Evolutionary conservation across 2,888 invertebrate species (phyloP).

Genomic region (Leucophora obtusa): DNA sequence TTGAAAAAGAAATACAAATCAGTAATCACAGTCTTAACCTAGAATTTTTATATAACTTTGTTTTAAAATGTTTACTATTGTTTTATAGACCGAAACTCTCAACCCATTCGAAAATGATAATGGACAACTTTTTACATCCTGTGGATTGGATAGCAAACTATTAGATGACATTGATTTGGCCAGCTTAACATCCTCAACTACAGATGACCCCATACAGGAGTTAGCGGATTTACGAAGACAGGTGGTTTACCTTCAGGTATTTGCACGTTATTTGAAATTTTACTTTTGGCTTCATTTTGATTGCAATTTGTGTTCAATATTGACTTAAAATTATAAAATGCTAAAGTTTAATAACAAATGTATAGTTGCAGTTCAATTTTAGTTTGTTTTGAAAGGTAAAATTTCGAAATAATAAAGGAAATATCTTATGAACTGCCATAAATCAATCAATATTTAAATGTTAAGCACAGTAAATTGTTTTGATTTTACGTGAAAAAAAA

Average conservation of each 20-base stretch:
- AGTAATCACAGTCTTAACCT: neutral
- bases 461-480: too few relatives aligned
- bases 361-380: conserved; percentile 61
- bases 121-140: conserved; percentile 82
- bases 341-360: conserved; percentile 33
- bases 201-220: conserved; percentile 83
- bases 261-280: conserved; percentile 75
- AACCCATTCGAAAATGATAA: conserved; percentile 89
- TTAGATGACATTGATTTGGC: conserved; percentile 78
- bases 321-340: conserved; percentile 38
- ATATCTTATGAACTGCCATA: conserved; percentile 58
- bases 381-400: conserved; percentile 62
- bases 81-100: conserved; percentile 88
- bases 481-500: too few relatives aligned
- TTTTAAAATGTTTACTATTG: too few relatives aligned
- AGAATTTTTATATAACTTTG: too few relatives aligned
- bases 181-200: conserved; percentile 81
- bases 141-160: conserved; percentile 81
- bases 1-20: too few relatives aligned
- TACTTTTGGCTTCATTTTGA: conserved; percentile 64
- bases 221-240: conserved; percentile 89
- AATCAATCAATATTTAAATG: conserved; percentile 41
- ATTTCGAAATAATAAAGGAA: conserved; percentile 61
- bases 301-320: conserved; percentile 54
- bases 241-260: conserved; percentile 88